Evolutionary conservation across 1,140 invertebrate genomes (phyloP).

Genomic region (Brachionus sp.): DNA sequence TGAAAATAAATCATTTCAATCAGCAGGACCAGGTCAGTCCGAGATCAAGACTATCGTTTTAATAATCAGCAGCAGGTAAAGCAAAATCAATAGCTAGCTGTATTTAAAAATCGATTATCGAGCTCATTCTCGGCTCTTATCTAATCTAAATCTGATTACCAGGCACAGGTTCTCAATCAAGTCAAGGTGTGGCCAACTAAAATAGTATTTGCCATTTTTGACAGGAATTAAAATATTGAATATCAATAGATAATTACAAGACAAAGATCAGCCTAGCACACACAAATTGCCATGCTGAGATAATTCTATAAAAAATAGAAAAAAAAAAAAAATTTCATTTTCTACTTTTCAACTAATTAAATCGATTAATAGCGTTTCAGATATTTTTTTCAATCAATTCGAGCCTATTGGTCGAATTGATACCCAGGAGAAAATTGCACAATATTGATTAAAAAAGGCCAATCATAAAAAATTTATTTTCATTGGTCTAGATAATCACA

Average conservation of each 20-base stretch:
- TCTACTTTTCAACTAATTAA: conserved; percentile 17
- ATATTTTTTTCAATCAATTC: not conserved
- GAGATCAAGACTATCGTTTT: not conserved
- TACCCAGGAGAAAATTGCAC: not conserved
- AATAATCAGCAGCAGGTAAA: conserved; percentile 18
- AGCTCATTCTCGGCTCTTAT: conserved; percentile 5
- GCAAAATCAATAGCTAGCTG: not conserved
- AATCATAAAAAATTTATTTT: not conserved
- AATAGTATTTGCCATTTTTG: not conserved
- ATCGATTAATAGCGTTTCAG: conserved; percentile 18
- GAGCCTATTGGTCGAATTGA: not conserved
- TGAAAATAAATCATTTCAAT: not conserved
- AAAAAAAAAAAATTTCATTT: not conserved
- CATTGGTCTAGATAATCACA: not conserved
- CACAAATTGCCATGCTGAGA: not conserved
- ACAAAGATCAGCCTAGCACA: not conserved
- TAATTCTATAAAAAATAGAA: not conserved
- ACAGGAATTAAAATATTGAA: conserved; percentile 18
- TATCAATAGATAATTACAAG: conserved; percentile 36
- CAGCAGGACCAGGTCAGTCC: not conserved
- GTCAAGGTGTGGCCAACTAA: not conserved
- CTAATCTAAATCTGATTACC: conserved; percentile 19
- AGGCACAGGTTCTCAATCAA: not conserved
- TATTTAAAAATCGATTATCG: not conserved
- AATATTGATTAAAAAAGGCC: conserved; percentile 25